Evolutionary conservation across 2,113 vertebrate genomes (phyloP).

Genomic region (Gymnorhina tibicen): DNA sequence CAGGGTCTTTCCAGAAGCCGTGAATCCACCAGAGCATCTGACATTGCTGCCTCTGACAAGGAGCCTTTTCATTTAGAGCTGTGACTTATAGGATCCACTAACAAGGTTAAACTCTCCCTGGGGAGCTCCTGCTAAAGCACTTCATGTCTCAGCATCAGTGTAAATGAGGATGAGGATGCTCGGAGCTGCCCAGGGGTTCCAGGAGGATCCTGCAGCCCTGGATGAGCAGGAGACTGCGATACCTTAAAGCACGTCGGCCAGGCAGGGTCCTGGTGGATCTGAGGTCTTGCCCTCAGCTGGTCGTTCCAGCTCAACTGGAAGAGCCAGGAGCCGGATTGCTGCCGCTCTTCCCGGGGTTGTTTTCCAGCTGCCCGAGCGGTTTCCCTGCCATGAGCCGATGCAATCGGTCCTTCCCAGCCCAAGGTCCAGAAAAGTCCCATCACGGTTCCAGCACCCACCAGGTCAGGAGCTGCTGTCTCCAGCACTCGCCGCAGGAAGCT

Average conservation of each 20-base stretch:
- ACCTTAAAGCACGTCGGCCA: neutral
- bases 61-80: neutral
- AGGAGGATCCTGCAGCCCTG: neutral
- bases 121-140: neutral
- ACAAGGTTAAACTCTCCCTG: neutral
- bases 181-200: neutral
- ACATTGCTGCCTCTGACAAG: neutral
- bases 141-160: neutral
- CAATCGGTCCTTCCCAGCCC: neutral
- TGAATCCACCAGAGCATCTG: neutral
- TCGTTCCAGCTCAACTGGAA: neutral
- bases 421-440: neutral
- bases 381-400: neutral
- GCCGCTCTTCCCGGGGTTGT: rapidly evolving
- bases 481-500: neutral
- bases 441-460: rapidly evolving
- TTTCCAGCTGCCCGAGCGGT: neutral
- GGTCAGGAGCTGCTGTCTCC: neutral
- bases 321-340: neutral
- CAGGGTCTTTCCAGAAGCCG: neutral
- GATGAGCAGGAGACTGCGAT: rapidly evolving
- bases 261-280: neutral
- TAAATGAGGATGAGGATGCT: neutral
- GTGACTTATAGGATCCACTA: neutral
- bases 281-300: neutral